These are phyloP conservation scores for Drosophila kikkawai DNA, from an alignment of 1,140 invertebrate genomes.

Conservation along the genomic window DNA sequence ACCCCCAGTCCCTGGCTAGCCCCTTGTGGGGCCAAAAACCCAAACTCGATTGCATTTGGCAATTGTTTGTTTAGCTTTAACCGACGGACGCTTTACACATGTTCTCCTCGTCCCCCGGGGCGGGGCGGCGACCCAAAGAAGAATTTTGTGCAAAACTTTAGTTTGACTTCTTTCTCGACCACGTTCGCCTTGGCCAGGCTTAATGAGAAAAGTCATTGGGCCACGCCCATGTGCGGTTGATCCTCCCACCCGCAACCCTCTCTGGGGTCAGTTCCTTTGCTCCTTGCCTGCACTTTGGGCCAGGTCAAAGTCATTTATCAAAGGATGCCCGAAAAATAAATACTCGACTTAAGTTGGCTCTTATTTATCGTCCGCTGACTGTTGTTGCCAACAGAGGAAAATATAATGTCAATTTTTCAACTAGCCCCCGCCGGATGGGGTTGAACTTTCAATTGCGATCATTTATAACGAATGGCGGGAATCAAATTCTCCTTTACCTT, in stretches of 20 bases:
- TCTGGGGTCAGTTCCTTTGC: neutral
- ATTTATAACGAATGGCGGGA: constrained; percentile 43
- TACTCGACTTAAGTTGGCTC: constrained; percentile 59
- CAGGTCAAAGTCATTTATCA: constrained; percentile 78
- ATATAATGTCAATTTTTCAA: constrained; percentile 78
- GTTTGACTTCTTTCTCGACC: constrained; percentile 70
- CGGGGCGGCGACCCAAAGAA: constrained; percentile 28
- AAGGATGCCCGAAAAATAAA: constrained; percentile 64
- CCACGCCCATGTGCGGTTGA: constrained; percentile 48
- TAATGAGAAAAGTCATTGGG: constrained; percentile 79
- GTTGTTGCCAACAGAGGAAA: constrained; percentile 43
- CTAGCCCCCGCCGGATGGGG: constrained; percentile 37
- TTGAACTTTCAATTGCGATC: constrained; percentile 77
- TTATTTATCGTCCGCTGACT: constrained; percentile 66
- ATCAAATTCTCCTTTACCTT: constrained; percentile 21
- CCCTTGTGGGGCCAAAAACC: constrained; percentile 18
- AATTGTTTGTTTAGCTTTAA: constrained; percentile 79
- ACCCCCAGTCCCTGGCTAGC: neutral
- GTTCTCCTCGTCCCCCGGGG: constrained; percentile 29
- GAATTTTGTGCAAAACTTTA: constrained; percentile 54
- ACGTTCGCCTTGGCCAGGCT: constrained; percentile 56
- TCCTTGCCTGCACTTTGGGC: constrained; percentile 10
- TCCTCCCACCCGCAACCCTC: neutral
- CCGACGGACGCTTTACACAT: constrained; percentile 69
- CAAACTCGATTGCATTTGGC: constrained; percentile 61